These are phyloP conservation scores for Ypsolopha sequella DNA, from an alignment of 2,888 invertebrate species.

Conservation along the genomic window DNA sequence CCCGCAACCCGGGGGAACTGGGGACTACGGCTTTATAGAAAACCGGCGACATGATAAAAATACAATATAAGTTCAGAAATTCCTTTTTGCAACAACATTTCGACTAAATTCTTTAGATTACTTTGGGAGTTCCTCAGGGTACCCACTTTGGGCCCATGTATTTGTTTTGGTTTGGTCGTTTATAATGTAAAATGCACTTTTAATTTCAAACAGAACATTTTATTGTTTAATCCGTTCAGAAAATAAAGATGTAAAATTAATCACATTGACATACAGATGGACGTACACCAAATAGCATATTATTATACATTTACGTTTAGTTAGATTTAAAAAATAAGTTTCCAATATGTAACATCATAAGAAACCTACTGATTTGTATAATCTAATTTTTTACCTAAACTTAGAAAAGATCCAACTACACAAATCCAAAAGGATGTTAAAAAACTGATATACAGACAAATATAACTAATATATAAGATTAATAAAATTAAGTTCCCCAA, in stretches of 20 bases:
- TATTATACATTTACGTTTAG: constrained; percentile 53
- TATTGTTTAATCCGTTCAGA: constrained; percentile 69
- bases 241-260: constrained; percentile 43
- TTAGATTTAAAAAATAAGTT: constrained; percentile 51
- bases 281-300: constrained; percentile 66
- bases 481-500: constrained; percentile 37
- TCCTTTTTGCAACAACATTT: constrained; percentile 13
- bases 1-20: constrained; percentile 34
- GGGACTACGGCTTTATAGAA: constrained; percentile 37
- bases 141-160: constrained; percentile 5
- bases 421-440: constrained; percentile 25
- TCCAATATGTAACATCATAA: constrained; percentile 28
- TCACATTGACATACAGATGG: constrained; percentile 70
- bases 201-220: constrained; percentile 70
- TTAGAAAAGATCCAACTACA: constrained; percentile 56
- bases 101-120: too few species aligned
- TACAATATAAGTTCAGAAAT: constrained; percentile 30
- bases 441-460: constrained; percentile 69
- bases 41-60: constrained; percentile 57
- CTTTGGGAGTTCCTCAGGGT: too few species aligned
- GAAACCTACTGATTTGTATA: constrained; percentile 42
- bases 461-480: constrained; percentile 36
- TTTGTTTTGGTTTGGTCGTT: constrained; percentile 11
- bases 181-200: constrained; percentile 35
- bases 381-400: constrained; percentile 46